Base-by-base conservation (phyloP, 2,113 vertebrate genomes). In the Microtus richardsoni region DNA sequence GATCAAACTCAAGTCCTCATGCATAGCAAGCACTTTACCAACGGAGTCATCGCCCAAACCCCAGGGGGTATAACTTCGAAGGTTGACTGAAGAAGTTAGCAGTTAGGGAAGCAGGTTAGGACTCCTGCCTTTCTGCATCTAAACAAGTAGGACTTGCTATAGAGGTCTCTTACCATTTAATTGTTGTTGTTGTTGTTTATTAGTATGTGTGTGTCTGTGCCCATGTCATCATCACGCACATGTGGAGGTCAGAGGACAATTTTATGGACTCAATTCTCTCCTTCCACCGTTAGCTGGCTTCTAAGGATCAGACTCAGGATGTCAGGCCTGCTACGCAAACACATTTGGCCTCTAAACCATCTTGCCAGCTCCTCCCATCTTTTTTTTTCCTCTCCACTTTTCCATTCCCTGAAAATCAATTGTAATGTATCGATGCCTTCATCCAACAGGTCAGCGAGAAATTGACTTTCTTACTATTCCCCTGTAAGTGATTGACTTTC, bases 401-500 rank as follows among this genome's bases (percentile, higher is more conserved):
- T 80, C 11, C 44, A 94, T 88, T 82, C 77, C 52, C 44, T 77
- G n/a, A 85, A 95, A 90, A 96, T 96, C 91, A 95, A 26, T 97
- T 71, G 60, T 88, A 77, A 91, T 73, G 24, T 87, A 85, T 95
- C 60, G 17, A 78, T 78, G 36, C 66, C 58, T 49, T 95, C 68
- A 91, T 83, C 39, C 90, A 94, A 79, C 39, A 95, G 82, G 86
- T 71, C 78, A 94, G 66, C 80, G 87, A 13, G 70, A 82, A 94
- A 94, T 68, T 73, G 95, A 89, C 82, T 94, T 92, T 96, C 86
- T 93, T 28, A 70, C 52, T 80, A 85, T 84, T 95, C 91, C 62
- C 22, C 6, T 60, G 36, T 95, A 44, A 91, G 47, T 90, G 93
- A 84, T 39, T 92, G 41, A 71, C 71, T 96, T 92, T 96, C 60